Conservation (phyloP, 2,888 invertebrate species). For the Metallyticus violacea region DNA sequence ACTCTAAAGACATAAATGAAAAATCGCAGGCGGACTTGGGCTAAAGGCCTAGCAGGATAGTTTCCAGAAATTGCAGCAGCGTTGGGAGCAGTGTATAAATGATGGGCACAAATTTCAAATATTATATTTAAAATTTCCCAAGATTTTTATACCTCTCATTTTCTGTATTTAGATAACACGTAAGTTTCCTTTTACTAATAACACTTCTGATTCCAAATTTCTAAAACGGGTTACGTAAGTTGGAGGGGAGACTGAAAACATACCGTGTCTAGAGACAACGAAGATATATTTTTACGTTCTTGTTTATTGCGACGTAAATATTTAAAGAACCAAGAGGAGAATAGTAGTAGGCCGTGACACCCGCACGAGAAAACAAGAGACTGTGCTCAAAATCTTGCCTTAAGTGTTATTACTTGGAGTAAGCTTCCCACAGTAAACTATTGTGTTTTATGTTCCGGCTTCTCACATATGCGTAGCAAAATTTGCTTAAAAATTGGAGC, state of each 20-base stretch:
- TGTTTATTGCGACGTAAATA: not conserved
- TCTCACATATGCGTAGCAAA: not conserved
- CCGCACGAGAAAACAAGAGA: not conserved
- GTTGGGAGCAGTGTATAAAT: too few species aligned
- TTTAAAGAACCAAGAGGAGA: not conserved
- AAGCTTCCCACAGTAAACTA: not conserved
- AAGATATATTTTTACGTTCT: not conserved
- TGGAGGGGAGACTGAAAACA: not conserved
- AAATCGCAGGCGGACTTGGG: too few species aligned
- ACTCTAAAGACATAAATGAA: too few species aligned
- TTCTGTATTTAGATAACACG: too few species aligned
- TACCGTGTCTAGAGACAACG: not conserved
- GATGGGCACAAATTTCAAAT: too few species aligned
- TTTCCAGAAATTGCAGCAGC: too few species aligned
- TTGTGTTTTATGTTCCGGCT: not conserved
- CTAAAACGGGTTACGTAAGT: too few species aligned
- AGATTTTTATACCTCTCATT: too few species aligned
- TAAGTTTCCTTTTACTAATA: too few species aligned
- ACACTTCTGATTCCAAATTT: too few species aligned
- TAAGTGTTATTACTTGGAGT: not conserved
- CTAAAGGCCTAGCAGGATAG: too few species aligned
- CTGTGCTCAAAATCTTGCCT: not conserved
- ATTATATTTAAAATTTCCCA: too few species aligned
- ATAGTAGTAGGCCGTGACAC: not conserved
- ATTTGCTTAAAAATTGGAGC: not conserved